Base-by-base conservation (phyloP, 2,888 invertebrate species). In the Lucinisca nassula region DNA sequence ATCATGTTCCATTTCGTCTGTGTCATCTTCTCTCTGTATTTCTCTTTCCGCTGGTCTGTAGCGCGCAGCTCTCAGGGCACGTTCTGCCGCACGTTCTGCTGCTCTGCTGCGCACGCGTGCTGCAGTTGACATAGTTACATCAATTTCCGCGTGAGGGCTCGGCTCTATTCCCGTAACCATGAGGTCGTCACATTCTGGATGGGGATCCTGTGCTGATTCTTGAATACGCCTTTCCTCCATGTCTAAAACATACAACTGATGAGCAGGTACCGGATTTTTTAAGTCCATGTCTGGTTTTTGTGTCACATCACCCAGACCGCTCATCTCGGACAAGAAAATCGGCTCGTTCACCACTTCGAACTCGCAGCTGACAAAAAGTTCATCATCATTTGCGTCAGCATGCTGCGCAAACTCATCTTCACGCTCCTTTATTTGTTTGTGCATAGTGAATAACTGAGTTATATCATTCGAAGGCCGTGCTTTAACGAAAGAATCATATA, bases 281-380 rank as follows among this genome's bases (percentile, higher is more conserved):
- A 95, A 87, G 3, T 82, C 83, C 8, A 91, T 82, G 70, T 95
- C 94, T 17, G 89, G 87, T 21, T 90, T 88, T 21, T 91, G 84
- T 8, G 89, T 86, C 1, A 95, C 92, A 32, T 94, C 94, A n/a
- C 95, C 95, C 17, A 95, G 88, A 17, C 93, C 92, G 75, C 94
- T 94, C 93, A 95, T 92, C 73, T 94, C 94, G 2, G 94, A 91
- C 35, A 94, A 84, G 88, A 94, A 95, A 37, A 89, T 85, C 32
- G 93, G 92, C 51, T 95, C 95, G 35, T 91, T 93, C n/a, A 89
- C 89, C n/a, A 93, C 92, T 45, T 94, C 93, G 78, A 95, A 95
- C 12, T 90, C 89, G 75, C 91, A 91, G 0, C 92, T 89, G 2
- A 93, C 87, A 84, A 94, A 95, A 8, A 94, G 85, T 79, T 93